These are phyloP conservation scores for Morone chrysops DNA, from an alignment of 2,113 vertebrate species.

Conservation along the genomic window DNA sequence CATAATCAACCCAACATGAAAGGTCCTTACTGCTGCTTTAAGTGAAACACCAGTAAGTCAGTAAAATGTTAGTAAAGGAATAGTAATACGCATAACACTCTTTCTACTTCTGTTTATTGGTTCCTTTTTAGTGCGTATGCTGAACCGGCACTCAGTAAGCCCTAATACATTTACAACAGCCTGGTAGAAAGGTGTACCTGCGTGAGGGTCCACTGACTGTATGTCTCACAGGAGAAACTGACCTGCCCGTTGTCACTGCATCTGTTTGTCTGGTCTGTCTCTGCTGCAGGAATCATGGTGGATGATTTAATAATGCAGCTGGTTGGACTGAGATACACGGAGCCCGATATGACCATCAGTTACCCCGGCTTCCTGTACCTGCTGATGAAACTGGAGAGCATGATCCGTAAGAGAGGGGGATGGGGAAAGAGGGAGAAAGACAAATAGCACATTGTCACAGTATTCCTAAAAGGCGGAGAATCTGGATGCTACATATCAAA, in stretches of 20 bases:
- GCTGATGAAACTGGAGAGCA: constrained; percentile 83
- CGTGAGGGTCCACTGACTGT: neutral
- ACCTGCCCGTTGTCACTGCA: too few species aligned
- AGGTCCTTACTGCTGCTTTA: too few species aligned
- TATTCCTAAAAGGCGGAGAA: neutral
- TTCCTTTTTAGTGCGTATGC: neutral
- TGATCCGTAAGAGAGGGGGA: constrained; percentile 79
- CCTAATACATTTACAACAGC: neutral
- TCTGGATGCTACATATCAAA: neutral
- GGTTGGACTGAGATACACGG: constrained; percentile 82
- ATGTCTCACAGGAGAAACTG: too few species aligned
- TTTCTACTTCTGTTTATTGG: neutral
- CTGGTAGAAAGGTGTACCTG: neutral
- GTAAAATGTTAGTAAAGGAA: neutral
- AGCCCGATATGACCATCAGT: constrained; percentile 81
- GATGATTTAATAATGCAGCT: constrained; percentile 82
- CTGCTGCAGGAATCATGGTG: constrained; percentile 77
- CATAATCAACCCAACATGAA: too few species aligned
- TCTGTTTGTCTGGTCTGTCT: constrained; percentile 36
- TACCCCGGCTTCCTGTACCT: constrained; percentile 85
- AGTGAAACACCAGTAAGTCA: neutral
- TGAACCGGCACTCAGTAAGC: neutral
- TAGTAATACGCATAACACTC: neutral
- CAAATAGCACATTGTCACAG: neutral
- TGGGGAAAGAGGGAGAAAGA: neutral